Evolutionary conservation across 2,113 vertebrate species (phyloP).

Genomic region (Aplodontia rufa): DNA sequence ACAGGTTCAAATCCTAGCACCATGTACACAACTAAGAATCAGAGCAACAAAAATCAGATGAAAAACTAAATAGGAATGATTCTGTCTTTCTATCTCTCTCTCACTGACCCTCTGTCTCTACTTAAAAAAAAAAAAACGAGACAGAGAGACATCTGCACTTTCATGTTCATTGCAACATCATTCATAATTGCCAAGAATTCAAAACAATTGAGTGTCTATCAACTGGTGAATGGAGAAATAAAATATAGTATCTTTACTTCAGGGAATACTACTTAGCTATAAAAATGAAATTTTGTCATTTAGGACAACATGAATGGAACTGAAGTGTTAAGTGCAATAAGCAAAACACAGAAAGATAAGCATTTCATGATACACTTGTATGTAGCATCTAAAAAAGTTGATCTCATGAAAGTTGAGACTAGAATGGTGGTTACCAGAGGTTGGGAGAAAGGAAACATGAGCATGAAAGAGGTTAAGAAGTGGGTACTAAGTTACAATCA

Average conservation of each 20-base stretch:
- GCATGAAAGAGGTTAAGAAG: background rate
- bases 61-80: no score
- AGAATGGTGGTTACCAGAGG: background rate
- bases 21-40: no score
- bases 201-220: background rate
- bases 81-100: no score
- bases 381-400: background rate
- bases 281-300: background rate
- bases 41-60: no score
- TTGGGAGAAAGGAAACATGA: background rate
- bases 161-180: background rate
- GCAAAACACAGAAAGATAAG: background rate
- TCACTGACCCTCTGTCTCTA: no score
- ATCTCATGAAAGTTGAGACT: background rate
- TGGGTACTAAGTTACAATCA: background rate
- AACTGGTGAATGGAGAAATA: background rate
- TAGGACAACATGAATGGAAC: background rate
- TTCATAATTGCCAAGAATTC: background rate
- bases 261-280: background rate
- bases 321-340: background rate
- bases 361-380: background rate
- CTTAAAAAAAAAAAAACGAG: no score
- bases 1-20: no score
- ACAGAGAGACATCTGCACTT: background rate
- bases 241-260: background rate